phyloP scores from a whole-genome alignment of 2,888 invertebrate genomes.

The Ametastegia equiseti region DNA sequence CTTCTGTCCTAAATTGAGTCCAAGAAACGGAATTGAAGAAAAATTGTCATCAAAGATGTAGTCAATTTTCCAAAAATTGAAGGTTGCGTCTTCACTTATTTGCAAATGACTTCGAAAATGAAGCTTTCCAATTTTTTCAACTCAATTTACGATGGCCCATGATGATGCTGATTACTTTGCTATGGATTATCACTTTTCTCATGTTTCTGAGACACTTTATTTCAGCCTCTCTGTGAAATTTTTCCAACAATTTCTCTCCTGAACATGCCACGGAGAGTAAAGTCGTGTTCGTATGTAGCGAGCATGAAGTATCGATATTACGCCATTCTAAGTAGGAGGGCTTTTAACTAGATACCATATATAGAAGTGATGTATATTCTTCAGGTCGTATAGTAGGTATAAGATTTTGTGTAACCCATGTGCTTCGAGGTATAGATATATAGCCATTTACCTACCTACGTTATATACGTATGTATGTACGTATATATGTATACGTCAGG shows the following conservation, averaged over 20 bases:
- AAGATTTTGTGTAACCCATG: slow-evolving; percentile 17
- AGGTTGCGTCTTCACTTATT: too few species aligned
- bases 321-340: slow-evolving; percentile 5
- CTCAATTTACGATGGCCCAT: too few species aligned
- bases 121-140: too few species aligned
- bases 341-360: slow-evolving; percentile 28
- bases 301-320: slow-evolving; percentile 22
- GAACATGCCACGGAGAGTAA: background rate
- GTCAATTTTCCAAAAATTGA: too few species aligned
- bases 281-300: background rate
- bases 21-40: too few species aligned
- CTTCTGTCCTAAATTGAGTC: too few species aligned
- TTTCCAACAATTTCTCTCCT: slow-evolving; percentile 8
- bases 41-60: too few species aligned
- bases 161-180: too few species aligned
- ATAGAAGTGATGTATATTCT: slow-evolving; percentile 20
- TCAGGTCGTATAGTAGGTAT: background rate
- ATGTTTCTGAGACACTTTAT: background rate
- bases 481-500: background rate
- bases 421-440: background rate
- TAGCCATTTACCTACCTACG: too few species aligned
- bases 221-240: background rate
- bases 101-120: too few species aligned
- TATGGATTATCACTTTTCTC: too few species aligned
- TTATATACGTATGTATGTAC: background rate